phyloP scores from a whole-genome alignment of 2,113 vertebrate genomes.

The Barnardius zonarius region DNA sequence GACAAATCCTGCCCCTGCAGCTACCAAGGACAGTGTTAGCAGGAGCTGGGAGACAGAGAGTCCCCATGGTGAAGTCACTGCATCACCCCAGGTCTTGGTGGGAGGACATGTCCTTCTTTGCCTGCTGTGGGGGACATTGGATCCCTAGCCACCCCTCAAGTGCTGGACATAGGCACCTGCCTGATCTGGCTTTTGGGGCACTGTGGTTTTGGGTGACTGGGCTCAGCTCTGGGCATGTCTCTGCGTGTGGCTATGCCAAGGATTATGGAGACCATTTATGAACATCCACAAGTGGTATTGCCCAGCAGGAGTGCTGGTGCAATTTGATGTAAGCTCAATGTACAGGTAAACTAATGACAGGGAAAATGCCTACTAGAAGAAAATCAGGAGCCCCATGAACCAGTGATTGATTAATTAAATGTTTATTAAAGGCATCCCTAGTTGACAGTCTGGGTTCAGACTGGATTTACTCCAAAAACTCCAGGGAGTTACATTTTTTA shows the following conservation, averaged over 20 bases:
- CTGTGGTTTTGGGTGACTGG: background rate
- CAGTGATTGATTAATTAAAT: background rate
- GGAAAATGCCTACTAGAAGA: background rate
- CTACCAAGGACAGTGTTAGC: background rate
- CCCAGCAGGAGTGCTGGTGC: background rate
- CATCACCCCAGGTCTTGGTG: background rate
- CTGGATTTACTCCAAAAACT: background rate
- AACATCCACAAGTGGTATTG: fast-evolving
- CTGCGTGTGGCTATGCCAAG: fast-evolving
- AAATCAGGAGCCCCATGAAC: background rate
- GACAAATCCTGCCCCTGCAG: background rate
- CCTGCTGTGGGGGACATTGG: fast-evolving
- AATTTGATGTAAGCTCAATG: background rate
- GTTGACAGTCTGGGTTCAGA: background rate
- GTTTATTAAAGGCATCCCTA: background rate
- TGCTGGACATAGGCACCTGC: background rate
- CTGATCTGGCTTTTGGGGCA: background rate
- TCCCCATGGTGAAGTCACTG: background rate
- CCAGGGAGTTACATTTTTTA: background rate
- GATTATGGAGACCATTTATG: fast-evolving
- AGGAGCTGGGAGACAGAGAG: background rate
- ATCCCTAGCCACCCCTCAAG: background rate
- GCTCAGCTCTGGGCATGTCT: background rate
- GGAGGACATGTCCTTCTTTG: background rate
- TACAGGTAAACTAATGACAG: background rate